These are phyloP conservation scores for Pseudococcus jackbeardsleyi DNA, from an alignment of 2,888 invertebrate genomes.

Conservation along the genomic window DNA sequence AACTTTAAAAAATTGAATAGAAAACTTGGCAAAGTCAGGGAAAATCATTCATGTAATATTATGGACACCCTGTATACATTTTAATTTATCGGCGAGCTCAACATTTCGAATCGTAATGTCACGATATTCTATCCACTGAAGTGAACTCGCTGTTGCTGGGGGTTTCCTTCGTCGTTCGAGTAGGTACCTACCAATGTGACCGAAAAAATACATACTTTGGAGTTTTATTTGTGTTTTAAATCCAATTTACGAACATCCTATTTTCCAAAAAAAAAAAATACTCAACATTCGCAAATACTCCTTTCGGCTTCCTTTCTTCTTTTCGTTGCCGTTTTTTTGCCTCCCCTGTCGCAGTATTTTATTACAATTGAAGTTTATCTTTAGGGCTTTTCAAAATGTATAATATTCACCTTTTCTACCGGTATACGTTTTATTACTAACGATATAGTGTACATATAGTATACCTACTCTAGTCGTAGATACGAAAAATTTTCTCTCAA, in stretches of 20 bases:
- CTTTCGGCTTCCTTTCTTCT: slow-evolving; percentile 27
- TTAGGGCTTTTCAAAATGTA: slow-evolving; percentile 55
- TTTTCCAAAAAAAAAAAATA: slow-evolving; percentile 28
- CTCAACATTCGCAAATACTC: slow-evolving; percentile 50
- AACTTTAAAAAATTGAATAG: no score
- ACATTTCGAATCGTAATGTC: background rate
- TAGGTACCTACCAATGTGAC: background rate
- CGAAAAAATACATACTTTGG: slow-evolving; percentile 19
- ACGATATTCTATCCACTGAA: background rate
- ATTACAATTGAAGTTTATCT: slow-evolving; percentile 56
- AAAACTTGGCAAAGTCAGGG: no score
- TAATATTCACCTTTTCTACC: slow-evolving; percentile 47
- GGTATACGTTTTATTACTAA: slow-evolving; percentile 53
- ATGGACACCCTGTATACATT: background rate
- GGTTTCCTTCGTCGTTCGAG: background rate
- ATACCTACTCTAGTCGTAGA: slow-evolving; percentile 2
- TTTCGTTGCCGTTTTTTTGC: background rate
- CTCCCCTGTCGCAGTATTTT: slow-evolving; percentile 28
- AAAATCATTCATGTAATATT: no score
- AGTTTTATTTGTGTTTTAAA: slow-evolving; percentile 39
- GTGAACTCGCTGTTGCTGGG: background rate
- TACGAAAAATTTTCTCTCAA: background rate
- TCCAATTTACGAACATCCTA: slow-evolving; percentile 55
- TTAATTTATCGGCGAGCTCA: background rate
- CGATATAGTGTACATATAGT: slow-evolving; percentile 8